Percentiles rank a stretch among this genome's conserved stretches.
These are phyloP conservation scores for Pocota personata DNA, from an alignment of 2,888 invertebrate species.

Conservation along the genomic window DNA sequence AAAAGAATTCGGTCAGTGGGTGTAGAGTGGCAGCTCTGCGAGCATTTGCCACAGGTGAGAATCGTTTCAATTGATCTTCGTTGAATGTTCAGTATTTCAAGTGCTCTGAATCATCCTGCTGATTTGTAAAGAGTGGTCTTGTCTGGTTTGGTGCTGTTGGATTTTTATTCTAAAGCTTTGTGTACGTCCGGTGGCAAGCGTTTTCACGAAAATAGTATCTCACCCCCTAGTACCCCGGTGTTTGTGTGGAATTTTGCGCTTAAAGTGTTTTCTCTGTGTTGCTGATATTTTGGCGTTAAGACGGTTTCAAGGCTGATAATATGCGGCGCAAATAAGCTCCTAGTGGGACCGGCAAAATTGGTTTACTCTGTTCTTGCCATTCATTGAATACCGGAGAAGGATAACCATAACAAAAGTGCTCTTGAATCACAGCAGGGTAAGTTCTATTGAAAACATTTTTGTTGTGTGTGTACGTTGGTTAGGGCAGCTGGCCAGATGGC, in stretches of 20 bases:
- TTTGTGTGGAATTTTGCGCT: not conserved
- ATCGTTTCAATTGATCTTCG: conserved; percentile 3
- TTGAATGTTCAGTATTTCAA: not conserved
- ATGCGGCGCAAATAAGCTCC: not conserved
- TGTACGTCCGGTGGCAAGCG: not conserved
- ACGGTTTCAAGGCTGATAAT: conserved; percentile 9
- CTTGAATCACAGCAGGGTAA: not conserved
- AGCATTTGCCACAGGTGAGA: conserved; percentile 29
- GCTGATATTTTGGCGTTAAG: not conserved
- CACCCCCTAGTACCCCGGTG: not conserved
- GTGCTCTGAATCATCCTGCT: not conserved
- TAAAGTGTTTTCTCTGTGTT: not conserved
- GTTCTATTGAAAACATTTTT: not conserved
- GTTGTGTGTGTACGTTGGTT: not conserved
- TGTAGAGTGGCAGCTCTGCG: conserved; percentile 3
- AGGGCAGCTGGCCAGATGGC: not conserved
- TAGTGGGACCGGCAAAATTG: not conserved
- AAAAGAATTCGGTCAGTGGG: conserved; percentile 37
- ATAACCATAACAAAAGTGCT: not conserved
- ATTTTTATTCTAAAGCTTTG: not conserved
- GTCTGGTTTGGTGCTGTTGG: not conserved
- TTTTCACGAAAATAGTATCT: not conserved
- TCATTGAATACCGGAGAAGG: not conserved
- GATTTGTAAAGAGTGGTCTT: no score
- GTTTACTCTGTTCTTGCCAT: not conserved